Conservation (phyloP, 2,888 invertebrate species). For the Sminthurides aquaticus region DNA sequence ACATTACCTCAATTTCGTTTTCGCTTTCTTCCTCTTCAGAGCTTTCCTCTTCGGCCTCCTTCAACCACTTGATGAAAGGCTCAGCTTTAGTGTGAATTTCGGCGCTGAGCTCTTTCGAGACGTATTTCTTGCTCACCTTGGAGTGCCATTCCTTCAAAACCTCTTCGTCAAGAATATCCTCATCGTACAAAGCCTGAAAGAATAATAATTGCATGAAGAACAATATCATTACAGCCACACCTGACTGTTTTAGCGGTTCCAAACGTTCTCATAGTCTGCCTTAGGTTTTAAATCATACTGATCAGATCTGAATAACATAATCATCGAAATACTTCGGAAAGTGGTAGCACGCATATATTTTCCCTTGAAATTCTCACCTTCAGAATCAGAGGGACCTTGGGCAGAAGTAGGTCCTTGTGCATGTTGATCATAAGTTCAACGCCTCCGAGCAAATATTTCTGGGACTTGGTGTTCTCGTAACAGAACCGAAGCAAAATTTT, state of each 20-base stretch:
- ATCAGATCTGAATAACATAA: slow-evolving; percentile 43
- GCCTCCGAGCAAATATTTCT: slow-evolving; percentile 87
- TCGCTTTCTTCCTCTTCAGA: slow-evolving; percentile 70
- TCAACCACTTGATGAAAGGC: slow-evolving; percentile 93
- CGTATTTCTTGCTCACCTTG: slow-evolving; percentile 91
- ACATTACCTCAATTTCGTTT: slow-evolving; percentile 57
- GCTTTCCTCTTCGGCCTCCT: slow-evolving; percentile 92
- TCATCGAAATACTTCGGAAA: slow-evolving; percentile 25
- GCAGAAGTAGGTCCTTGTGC: slow-evolving; percentile 68
- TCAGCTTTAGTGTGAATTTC: slow-evolving; percentile 87
- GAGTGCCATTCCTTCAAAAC: slow-evolving; percentile 90
- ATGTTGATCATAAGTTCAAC: slow-evolving; percentile 85
- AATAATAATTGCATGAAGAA: slow-evolving; percentile 24
- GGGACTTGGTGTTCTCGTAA: slow-evolving; percentile 72
- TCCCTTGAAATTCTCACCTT: slow-evolving; percentile 54
- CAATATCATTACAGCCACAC: not conserved
- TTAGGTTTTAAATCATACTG: slow-evolving; percentile 35
- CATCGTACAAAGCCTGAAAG: slow-evolving; percentile 76
- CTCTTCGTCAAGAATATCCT: slow-evolving; percentile 90
- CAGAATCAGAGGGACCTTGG: slow-evolving; percentile 79
- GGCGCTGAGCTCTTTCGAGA: slow-evolving; percentile 77
- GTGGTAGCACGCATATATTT: slow-evolving; percentile 6
- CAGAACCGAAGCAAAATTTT: slow-evolving; percentile 72
- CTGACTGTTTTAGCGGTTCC: not conserved
- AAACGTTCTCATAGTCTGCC: slow-evolving; percentile 43